Evolutionary conservation across 2,113 vertebrate species (phyloP).

Genomic region (Trichechus manatus): DNA sequence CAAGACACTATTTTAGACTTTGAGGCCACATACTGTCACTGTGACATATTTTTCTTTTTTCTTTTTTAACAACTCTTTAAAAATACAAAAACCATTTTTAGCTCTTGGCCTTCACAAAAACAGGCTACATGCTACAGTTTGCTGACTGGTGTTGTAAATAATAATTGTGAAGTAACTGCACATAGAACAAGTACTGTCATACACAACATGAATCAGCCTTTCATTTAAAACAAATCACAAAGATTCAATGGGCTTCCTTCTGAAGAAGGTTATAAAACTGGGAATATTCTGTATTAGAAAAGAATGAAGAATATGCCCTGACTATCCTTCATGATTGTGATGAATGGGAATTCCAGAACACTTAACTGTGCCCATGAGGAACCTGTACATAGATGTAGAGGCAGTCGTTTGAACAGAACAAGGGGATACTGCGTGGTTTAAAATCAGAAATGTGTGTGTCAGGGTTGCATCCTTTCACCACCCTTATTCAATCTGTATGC

Average conservation of each 20-base stretch:
- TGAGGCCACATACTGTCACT: neutral
- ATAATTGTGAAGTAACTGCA: neutral
- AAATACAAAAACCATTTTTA: neutral
- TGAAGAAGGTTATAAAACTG: conserved; percentile 33
- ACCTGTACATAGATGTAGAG: too few species aligned
- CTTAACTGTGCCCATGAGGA: too few species aligned
- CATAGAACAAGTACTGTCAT: neutral
- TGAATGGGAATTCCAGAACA: too few species aligned
- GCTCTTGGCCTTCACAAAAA: conserved; percentile 9
- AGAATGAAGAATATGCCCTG: neutral
- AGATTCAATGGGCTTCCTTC: neutral
- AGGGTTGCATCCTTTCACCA: too few species aligned
- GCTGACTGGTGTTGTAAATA: conserved; percentile 8
- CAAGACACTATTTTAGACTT: neutral
- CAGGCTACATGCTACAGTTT: neutral
- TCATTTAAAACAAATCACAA: conserved; percentile 39
- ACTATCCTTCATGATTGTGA: too few species aligned
- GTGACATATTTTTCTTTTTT: neutral
- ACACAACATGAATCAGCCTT: neutral
- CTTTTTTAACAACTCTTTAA: neutral
- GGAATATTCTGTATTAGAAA: neutral
- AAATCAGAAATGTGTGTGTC: too few species aligned
- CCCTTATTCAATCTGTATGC: too few species aligned
- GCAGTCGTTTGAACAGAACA: too few species aligned
- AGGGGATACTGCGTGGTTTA: too few species aligned